Evolutionary conservation across 2,888 invertebrate genomes (phyloP).

Genomic region (Drosophila robusta): DNA sequence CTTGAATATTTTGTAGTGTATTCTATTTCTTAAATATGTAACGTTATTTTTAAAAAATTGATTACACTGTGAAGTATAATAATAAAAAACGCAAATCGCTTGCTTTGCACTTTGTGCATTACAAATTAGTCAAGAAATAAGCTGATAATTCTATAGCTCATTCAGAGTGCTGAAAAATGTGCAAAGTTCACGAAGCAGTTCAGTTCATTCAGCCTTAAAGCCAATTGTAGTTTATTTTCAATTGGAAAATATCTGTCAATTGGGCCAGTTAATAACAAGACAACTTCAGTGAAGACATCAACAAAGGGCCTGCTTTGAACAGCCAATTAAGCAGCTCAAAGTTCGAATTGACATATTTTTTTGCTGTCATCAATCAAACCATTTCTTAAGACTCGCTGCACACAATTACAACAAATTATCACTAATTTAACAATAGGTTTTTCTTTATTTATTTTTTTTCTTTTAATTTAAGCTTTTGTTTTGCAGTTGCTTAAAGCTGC

Average conservation of each 20-base stretch:
- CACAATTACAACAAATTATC: conserved; percentile 61
- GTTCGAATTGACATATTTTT: conserved; percentile 42
- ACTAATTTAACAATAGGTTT: conserved; percentile 32
- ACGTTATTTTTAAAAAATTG: too few relatives aligned
- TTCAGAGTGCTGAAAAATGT: neutral
- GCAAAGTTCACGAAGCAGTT: neutral
- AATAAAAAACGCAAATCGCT: too few relatives aligned
- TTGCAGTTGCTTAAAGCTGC: too few relatives aligned
- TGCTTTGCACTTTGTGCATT: too few relatives aligned
- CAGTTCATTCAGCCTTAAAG: neutral
- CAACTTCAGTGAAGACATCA: conserved; percentile 5
- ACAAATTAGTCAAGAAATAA: too few relatives aligned
- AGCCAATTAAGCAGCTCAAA: conserved; percentile 34
- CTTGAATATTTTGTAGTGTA: too few relatives aligned
- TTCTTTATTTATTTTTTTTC: neutral
- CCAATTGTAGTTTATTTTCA: conserved; percentile 2
- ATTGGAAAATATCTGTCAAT: conserved; percentile 13
- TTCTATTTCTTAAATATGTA: too few relatives aligned
- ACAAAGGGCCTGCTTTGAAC: conserved; percentile 14
- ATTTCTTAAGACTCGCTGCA: conserved; percentile 43
- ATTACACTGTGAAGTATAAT: too few relatives aligned
- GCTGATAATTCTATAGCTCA: neutral
- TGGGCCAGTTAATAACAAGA: conserved; percentile 6
- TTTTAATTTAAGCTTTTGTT: neutral
- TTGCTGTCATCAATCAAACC: conserved; percentile 49